Evolutionary conservation across 2,797 vertebrate species (phyloP), one percentile per base, ranked within the genome.

Genomic region (Clarias fuscus): DNA sequence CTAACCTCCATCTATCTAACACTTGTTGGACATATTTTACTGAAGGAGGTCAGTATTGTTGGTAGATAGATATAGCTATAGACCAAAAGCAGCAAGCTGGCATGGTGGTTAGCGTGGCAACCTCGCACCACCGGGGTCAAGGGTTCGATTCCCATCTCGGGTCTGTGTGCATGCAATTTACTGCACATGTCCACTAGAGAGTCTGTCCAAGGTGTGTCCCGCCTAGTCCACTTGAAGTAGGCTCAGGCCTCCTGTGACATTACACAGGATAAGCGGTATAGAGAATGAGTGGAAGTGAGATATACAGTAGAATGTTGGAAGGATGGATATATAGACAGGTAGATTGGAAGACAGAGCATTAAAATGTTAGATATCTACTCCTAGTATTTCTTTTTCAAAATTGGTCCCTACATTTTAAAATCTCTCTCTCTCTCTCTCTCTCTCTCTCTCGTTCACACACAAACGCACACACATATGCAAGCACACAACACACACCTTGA

Each of bases 401-500:
- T 61, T 24, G 20, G 30, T 76, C 20, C 4, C 76, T 65, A 67
- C 22, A 37, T 40, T 14, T 82, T 64, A 82, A 86, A 65, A 80
- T 15, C 2, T 24, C 22, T 33, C 10, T 13, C 56, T n/a, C 24
- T 24, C 33, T 33, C 33, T 33, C 2, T 33, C 33, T 33, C 33
- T 15, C 2, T 24, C 22, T 33, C 10, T 6, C 56, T n/a, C 24
- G 13, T 3, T 40, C 68, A 71, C 40, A 75, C 5, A 53, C 48
- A 56, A n/a, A 56, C 73, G 27, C 73, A 56, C 14, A 64, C 33
- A 43, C 37, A 2, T 15, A 7, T 22, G 6, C 53, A n/a, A 2
- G 24, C 65, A 70, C 24, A 22, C 65, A 71, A 56, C 37, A 85
- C 33, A 72, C 77, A 80, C 58, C 70, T 61, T 43, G 33, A 62